Conservation (phyloP, 1,140 invertebrate species). For the Metopolophium dirhodum region DNA sequence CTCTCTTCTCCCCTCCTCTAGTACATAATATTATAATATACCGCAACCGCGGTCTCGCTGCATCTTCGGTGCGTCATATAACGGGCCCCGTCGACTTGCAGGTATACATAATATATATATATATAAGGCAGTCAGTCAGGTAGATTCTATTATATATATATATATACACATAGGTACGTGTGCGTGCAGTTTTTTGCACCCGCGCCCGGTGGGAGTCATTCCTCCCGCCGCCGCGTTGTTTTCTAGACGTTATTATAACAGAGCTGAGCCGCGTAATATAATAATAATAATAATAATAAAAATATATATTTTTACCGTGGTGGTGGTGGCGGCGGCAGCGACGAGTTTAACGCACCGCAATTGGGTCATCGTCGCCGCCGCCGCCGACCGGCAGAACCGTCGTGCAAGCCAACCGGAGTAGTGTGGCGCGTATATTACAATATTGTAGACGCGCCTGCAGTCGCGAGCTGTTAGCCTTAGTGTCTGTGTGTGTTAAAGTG, state of each 20-base stretch:
- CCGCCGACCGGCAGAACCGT: constrained; percentile 39
- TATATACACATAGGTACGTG: not conserved
- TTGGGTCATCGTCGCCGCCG: constrained; percentile 26
- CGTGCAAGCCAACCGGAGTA: constrained; percentile 21
- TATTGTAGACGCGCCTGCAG: not conserved
- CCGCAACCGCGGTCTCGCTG: constrained; percentile 22
- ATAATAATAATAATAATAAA: not conserved
- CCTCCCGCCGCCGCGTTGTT: constrained; percentile 19
- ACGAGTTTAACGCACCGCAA: constrained; percentile 56
- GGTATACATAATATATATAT: not conserved
- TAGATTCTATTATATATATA: not conserved
- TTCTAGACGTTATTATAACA: constrained; percentile 17
- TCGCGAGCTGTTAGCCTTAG: constrained; percentile 4
- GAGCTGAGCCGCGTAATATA: not conserved
- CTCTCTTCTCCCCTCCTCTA: not conserved
- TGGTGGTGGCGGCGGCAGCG: not conserved
- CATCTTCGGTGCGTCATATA: not conserved
- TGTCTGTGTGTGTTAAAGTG: not conserved
- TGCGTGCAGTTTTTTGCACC: constrained; percentile 40
- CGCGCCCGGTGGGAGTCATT: constrained; percentile 8
- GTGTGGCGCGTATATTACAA: not conserved
- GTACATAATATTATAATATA: not conserved
- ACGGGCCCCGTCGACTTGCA: not conserved
- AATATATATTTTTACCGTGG: not conserved
- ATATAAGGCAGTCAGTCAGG: not conserved